Conservation (phyloP, 2,113 vertebrate genomes). For the Hypanus sabinus region DNA sequence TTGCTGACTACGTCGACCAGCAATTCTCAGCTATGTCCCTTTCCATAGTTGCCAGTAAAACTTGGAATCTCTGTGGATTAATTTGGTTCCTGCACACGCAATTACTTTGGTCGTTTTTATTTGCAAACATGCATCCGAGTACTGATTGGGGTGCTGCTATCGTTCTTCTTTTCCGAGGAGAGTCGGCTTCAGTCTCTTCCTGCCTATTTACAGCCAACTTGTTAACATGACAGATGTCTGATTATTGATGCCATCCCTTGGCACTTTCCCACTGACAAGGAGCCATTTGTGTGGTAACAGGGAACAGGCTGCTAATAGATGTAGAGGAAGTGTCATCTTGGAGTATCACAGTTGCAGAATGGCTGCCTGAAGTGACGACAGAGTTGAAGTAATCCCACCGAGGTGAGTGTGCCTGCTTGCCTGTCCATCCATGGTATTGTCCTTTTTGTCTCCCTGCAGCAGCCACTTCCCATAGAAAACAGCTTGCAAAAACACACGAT, state of each 20-base stretch:
- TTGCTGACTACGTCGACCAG: not conserved
- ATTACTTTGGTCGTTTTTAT: slow-evolving; percentile 20
- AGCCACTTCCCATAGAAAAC: not conserved
- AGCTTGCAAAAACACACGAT: not conserved
- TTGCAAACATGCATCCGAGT: not conserved
- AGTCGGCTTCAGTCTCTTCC: slow-evolving; percentile 2
- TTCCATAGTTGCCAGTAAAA: not conserved
- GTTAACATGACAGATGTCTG: slow-evolving; percentile 4
- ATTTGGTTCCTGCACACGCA: not conserved
- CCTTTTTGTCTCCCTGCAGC: not conserved
- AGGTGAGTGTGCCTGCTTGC: not conserved
- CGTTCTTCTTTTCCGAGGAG: not conserved
- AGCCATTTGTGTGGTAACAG: slow-evolving; percentile 25
- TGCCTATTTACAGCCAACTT: not conserved
- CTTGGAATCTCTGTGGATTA: slow-evolving; percentile 17
- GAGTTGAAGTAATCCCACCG: not conserved
- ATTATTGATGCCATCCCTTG: not conserved
- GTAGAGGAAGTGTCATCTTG: not conserved
- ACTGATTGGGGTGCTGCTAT: not conserved
- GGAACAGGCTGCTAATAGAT: not conserved
- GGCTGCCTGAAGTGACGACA: not conserved
- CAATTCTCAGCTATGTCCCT: not conserved
- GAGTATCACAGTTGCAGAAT: not conserved
- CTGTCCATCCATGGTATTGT: not conserved
- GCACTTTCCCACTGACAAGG: not conserved